Conservation (phyloP, 2,888 invertebrate species). For the Acleris laterana region DNA sequence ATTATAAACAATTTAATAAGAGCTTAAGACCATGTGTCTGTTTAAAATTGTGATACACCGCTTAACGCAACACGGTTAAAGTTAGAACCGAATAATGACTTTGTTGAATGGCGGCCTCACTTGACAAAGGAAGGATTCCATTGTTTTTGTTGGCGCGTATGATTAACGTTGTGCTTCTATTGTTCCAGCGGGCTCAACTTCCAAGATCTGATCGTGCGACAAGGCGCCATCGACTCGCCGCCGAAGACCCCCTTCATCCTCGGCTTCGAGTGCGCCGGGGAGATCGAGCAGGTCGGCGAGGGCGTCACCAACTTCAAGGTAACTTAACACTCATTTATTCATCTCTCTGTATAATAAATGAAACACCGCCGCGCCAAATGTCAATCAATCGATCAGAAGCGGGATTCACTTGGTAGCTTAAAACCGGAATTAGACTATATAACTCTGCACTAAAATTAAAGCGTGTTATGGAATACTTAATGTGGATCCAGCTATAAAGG, state of each 20-base stretch:
- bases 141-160: constrained; percentile 20
- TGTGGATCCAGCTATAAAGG: neutral
- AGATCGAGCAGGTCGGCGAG: constrained; percentile 91
- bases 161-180: constrained; percentile 40
- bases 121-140: constrained; percentile 12
- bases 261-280: constrained; percentile 95
- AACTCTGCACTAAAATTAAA: neutral
- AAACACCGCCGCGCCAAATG: no score
- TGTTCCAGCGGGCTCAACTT: constrained; percentile 93
- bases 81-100: neutral
- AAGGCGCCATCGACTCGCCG: constrained; percentile 93
- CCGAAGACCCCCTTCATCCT: constrained; percentile 96
- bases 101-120: neutral
- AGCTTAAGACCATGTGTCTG: no score
- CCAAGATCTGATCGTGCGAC: constrained; percentile 94
- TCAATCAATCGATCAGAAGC: neutral
- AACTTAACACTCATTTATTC: constrained; percentile 40
- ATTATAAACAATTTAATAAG: no score
- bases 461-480: neutral
- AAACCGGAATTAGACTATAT: neutral
- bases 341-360: no score
- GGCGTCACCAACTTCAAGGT: constrained; percentile 92
- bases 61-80: neutral
- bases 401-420: neutral
- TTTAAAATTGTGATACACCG: neutral